Base-by-base conservation (phyloP, 2,888 invertebrate species). In the Biston stratarius region DNA sequence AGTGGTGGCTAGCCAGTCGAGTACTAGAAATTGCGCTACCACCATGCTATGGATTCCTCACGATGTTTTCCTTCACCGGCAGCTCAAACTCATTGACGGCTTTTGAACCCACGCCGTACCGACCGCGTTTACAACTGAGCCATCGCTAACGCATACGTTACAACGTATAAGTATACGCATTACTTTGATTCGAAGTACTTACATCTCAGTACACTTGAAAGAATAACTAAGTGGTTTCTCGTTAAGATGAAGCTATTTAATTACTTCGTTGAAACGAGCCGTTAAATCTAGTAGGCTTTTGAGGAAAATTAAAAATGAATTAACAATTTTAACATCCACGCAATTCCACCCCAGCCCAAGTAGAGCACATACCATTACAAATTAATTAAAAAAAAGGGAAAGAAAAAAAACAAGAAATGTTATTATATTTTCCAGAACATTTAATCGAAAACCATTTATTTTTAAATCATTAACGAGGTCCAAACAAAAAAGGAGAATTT, bases 401-500 rank as follows among this genome's bases (percentile, higher is more conserved):
- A n/a, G n/a, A n/a, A n/a, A n/a, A 24, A 24, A 24, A 24, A 24
- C 12, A 42, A 8, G 42, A 9, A 11, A 5, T 40, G 9, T 40
- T 9, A n/a, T 40, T 24, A 2, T 24, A 3, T 24, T 24, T 24
- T 45, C 45, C 12, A 24, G 24, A 48, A 24, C 15, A n/a, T 12
- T 24, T 3, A 24, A 24, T 11, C 15, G 1, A 48, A 24, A 24
- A 48, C 5, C 2, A 48, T 24, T 24, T 24, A 48, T 5, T 48
- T n/a, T 9, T 33, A 24, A 8, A 11, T 7, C 14, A 55, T 47
- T 6, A 48, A 40, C 40, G 40, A 40, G 24, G 0, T 24, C 24
- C 24, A 38, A 38, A 38, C 38, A 42, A 42, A 42, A 48, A 58
- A 64, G 34, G 49, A 12, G 53, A 53, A 47, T 40, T 45, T 47